Evolutionary conservation across 2,113 vertebrate species (phyloP), one percentile per base, ranked within the genome.

Genomic region (Ivindomyrus marchei): DNA sequence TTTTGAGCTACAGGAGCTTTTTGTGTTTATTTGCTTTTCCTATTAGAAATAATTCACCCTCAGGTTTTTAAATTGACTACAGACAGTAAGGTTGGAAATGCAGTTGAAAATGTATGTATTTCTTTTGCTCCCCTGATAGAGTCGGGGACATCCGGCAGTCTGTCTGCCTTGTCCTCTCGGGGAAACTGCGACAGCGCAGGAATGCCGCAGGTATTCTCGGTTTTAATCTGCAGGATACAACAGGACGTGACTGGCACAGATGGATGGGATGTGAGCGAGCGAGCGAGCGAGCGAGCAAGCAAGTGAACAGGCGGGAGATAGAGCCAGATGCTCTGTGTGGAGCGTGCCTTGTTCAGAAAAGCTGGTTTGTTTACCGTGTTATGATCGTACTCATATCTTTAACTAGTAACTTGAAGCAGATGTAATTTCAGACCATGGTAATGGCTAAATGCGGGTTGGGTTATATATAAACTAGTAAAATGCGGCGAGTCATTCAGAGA

Each of bases 221-320:
- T 27, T 86, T 86, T 50, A 47, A 80, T 86, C 84, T 86, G 17
- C 83, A 45, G 84, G 11, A 86, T 13, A 86, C 84, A 86, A 49
- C 45, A 27, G 47, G 46, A 85, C 46, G 45, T 24, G 46, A 47
- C 83, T 85, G 83, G 39, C 39, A 50, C 74, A 80, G 36, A 19
- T 15, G 31, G 36, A 42, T 39, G 15, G 15, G 74, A 77, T 31
- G 8, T 27, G 58, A 56, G 53, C 53, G 5, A 52, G 24, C 24
- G 56, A 66, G 62, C 62, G 27, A 70, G 24, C 31, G 31, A 31
- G 31, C 58, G 24, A 74, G 66, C 66, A 2, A 74, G 66, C 66
- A 2, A 36, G 36, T 17, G 74, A 80, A 80, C 74, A 80, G 74
- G 74, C 1, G 36, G 36, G 74, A 80, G 31, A 7, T 42, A 19